Conservation (phyloP, 2,888 invertebrate species). For the Drosophila yooni region DNA sequence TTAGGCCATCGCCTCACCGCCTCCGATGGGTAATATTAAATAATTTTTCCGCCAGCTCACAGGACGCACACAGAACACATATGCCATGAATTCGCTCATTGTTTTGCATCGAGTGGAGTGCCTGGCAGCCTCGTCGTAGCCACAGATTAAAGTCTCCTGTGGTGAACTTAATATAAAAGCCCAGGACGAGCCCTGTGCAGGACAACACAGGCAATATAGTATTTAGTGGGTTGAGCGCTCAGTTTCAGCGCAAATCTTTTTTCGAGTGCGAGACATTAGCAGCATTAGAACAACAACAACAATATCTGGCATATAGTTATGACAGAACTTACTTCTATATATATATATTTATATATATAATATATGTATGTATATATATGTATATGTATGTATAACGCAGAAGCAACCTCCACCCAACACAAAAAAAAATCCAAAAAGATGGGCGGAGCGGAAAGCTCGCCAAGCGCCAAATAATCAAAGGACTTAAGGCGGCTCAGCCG, state of each 20-base stretch:
- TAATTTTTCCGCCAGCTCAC: constrained; percentile 47
- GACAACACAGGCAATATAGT: constrained; percentile 58
- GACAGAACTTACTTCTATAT: constrained; percentile 30
- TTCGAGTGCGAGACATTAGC: constrained; percentile 78
- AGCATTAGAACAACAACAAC: constrained; percentile 72
- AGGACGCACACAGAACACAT: constrained; percentile 64
- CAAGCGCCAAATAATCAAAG: constrained; percentile 76
- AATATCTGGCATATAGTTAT: constrained; percentile 33
- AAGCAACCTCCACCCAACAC: background rate
- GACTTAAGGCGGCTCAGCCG: constrained; percentile 72
- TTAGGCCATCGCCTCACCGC: constrained; percentile 63
- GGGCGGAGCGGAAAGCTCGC: constrained; percentile 45
- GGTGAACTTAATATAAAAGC: constrained; percentile 85
- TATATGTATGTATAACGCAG: constrained; percentile 20
- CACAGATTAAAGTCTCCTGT: constrained; percentile 85
- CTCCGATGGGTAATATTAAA: constrained; percentile 59
- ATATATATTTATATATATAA: constrained; percentile 3
- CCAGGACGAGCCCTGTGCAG: constrained; percentile 49
- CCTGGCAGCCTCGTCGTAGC: constrained; percentile 48
- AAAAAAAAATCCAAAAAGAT: constrained; percentile 37
- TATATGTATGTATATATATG: constrained; percentile 6
- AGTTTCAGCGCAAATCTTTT: constrained; percentile 60
- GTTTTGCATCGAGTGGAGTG: constrained; percentile 71
- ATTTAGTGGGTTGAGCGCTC: constrained; percentile 57
- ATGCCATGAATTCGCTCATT: constrained; percentile 79